Percentiles rank a stretch among this genome's conserved stretches.
Conservation (phyloP, 2,888 invertebrate genomes). For the Sphecodes monilicornis region DNA sequence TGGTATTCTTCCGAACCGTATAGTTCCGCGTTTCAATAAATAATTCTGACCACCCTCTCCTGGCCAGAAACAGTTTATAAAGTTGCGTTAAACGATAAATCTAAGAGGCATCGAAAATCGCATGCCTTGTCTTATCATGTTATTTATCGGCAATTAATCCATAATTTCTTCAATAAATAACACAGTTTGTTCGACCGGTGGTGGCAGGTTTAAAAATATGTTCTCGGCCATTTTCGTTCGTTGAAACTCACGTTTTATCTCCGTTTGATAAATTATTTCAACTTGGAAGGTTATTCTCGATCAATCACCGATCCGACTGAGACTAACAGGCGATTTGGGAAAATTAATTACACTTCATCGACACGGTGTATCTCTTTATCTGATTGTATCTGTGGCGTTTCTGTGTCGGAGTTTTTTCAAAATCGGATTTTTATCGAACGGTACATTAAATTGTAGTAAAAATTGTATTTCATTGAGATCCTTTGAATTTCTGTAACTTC, state of each 20-base stretch:
- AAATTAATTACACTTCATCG: background rate
- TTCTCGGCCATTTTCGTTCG: background rate
- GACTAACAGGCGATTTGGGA: background rate
- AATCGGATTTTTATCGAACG: background rate
- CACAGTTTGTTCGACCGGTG: too few relatives aligned
- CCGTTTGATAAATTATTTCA: background rate
- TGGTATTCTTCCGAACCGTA: background rate
- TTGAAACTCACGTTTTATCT: background rate
- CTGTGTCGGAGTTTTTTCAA: background rate
- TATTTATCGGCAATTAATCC: background rate
- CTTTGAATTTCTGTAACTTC: background rate
- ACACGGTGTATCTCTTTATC: background rate
- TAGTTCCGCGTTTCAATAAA: conserved; percentile 1
- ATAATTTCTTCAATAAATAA: too few relatives aligned
- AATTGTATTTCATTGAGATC: background rate
- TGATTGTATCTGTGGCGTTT: background rate
- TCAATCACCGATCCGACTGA: background rate
- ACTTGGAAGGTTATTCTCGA: background rate
- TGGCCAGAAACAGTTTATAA: background rate
- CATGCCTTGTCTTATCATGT: background rate
- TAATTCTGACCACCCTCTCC: background rate
- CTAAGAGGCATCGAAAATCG: background rate
- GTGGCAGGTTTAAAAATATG: background rate
- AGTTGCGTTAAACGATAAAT: background rate
- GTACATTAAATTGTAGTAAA: background rate